phyloP scores from a whole-genome alignment of 2,888 invertebrate species.

The Linyphia triangularis region DNA sequence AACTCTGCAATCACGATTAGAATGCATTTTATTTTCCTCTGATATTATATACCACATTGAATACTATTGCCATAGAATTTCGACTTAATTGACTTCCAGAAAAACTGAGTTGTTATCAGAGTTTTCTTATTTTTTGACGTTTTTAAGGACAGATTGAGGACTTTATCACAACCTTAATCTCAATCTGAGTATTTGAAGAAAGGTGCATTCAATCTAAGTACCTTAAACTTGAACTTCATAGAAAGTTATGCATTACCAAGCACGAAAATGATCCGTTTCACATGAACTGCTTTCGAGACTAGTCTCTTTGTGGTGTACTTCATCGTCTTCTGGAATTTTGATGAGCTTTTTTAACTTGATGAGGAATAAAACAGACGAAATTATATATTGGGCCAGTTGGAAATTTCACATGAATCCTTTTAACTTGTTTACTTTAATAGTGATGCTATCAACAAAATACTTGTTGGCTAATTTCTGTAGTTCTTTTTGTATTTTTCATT shows the following conservation, averaged over 20 bases:
- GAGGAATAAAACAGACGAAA: no score
- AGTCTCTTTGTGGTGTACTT: no score
- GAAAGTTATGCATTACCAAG: neutral
- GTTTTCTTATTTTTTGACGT: neutral
- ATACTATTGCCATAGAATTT: neutral
- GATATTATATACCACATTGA: neutral
- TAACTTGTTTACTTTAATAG: no score
- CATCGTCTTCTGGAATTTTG: no score
- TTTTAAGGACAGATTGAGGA: neutral
- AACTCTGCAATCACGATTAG: neutral
- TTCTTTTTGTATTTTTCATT: no score
- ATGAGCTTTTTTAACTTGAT: no score
- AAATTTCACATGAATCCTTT: no score
- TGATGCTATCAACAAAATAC: no score
- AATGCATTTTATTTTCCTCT: neutral
- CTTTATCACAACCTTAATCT: neutral
- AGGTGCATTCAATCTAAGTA: neutral
- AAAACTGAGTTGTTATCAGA: neutral
- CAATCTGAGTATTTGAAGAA: neutral
- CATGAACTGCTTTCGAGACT: neutral
- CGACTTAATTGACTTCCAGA: neutral
- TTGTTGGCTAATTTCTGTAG: no score
- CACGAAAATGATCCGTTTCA: neutral
- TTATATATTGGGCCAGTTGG: no score
- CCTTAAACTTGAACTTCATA: neutral